These are phyloP conservation scores for Trichopria drosophilae DNA, from an alignment of 2,888 invertebrate genomes.

Conservation along the genomic window DNA sequence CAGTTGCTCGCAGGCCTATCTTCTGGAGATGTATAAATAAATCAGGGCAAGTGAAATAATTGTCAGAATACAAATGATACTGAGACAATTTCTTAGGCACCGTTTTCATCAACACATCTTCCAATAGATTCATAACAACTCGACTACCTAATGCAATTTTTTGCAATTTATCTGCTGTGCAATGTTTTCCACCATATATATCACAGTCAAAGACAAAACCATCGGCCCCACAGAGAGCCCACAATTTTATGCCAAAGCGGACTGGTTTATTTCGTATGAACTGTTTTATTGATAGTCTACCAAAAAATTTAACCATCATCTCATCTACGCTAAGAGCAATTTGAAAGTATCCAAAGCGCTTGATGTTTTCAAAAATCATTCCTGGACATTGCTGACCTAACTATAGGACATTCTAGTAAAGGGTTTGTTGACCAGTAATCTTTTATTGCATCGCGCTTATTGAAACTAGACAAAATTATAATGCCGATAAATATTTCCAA, in stretches of 20 bases:
- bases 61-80: slow-evolving; percentile 20
- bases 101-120: slow-evolving; percentile 1
- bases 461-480: slow-evolving; percentile 12
- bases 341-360: slow-evolving; percentile 12
- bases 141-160: slow-evolving; percentile 12
- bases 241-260: slow-evolving; percentile 17
- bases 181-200: slow-evolving; percentile 9
- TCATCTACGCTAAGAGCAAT: slow-evolving; percentile 6
- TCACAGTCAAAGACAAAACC: slow-evolving; percentile 12
- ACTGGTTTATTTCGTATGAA: slow-evolving; percentile 11
- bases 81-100: neutral
- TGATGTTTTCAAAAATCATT: slow-evolving; percentile 12
- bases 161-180: slow-evolving; percentile 3
- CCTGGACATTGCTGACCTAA: slow-evolving; percentile 7
- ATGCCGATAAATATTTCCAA: slow-evolving; percentile 15
- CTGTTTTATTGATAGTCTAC: slow-evolving; percentile 10
- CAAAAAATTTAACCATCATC: slow-evolving; percentile 18
- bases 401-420: slow-evolving; percentile 10
- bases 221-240: slow-evolving; percentile 6
- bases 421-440: slow-evolving; percentile 16
- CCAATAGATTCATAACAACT: neutral
- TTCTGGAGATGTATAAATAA: slow-evolving; percentile 16
- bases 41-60: slow-evolving; percentile 10
- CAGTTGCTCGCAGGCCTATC: slow-evolving; percentile 11
- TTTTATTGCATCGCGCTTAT: slow-evolving; percentile 13